These are phyloP conservation scores for Mungos mungo DNA, from an alignment of 2,113 vertebrate species.

Conservation along the genomic window DNA sequence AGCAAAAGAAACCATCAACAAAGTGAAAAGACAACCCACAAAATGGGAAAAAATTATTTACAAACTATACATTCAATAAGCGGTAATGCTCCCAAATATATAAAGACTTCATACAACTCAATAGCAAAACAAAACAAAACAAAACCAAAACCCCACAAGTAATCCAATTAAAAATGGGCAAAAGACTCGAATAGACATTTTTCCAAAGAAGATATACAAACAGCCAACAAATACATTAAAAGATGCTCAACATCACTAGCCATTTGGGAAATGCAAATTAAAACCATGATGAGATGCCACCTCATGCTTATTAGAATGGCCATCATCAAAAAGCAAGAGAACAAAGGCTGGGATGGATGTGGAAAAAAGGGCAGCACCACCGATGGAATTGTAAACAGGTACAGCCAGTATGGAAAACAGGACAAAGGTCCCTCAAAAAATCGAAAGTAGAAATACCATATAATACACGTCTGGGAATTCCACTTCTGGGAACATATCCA, in stretches of 20 bases:
- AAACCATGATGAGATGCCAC: neutral
- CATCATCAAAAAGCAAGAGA: neutral
- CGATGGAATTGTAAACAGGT: neutral
- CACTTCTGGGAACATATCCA: neutral
- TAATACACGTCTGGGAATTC: neutral
- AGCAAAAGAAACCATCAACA: neutral
- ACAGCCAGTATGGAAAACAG: neutral
- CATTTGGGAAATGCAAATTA: neutral
- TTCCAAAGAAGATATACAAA: neutral
- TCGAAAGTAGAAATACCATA: neutral
- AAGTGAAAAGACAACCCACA: neutral
- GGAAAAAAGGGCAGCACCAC: neutral
- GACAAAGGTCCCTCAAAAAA: neutral
- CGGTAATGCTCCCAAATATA: neutral
- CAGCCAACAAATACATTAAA: neutral
- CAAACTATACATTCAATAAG: neutral
- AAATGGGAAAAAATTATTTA: neutral
- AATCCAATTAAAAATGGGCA: neutral
- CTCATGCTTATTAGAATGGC: neutral
- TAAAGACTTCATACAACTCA: neutral
- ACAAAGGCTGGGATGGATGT: neutral
- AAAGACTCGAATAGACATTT: neutral
- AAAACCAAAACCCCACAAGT: too few species aligned
- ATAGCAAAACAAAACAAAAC: neutral
- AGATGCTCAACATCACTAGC: neutral